These are phyloP conservation scores for Eupsittula cactorum DNA, from an alignment of 2,113 vertebrate genomes.

Conservation along the genomic window DNA sequence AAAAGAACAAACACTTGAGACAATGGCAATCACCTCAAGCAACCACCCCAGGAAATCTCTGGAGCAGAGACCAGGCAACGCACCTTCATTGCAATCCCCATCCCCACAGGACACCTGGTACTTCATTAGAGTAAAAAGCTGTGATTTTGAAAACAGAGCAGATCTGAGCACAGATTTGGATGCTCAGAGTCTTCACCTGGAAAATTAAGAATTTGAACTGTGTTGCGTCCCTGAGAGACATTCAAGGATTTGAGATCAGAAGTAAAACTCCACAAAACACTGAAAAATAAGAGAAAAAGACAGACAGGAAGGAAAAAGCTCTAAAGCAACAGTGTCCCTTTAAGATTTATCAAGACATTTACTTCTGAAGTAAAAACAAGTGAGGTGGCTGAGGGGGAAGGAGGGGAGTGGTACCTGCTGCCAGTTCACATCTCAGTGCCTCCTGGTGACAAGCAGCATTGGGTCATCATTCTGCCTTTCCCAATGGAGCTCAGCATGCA, in stretches of 20 bases:
- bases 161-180: neutral
- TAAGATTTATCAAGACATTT: neutral
- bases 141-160: fast-evolving
- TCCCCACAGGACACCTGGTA: neutral
- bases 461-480: constrained; percentile 21
- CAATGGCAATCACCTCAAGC: neutral
- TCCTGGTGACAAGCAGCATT: constrained; percentile 25
- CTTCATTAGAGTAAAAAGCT: fast-evolving
- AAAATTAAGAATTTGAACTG: neutral
- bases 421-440: neutral
- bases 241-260: neutral
- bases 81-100: neutral
- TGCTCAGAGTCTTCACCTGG: neutral
- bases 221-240: neutral
- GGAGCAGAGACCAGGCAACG: neutral
- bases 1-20: neutral
- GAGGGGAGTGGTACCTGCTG: neutral
- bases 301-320: constrained; percentile 66
- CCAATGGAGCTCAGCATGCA: constrained; percentile 36
- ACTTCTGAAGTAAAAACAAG: neutral
- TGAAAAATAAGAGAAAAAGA: neutral
- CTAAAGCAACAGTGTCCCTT: neutral
- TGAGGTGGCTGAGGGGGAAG: neutral
- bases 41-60: neutral
- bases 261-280: neutral